These are phyloP conservation scores for Pantala flavescens DNA, from an alignment of 1,140 invertebrate genomes.

Conservation along the genomic window DNA sequence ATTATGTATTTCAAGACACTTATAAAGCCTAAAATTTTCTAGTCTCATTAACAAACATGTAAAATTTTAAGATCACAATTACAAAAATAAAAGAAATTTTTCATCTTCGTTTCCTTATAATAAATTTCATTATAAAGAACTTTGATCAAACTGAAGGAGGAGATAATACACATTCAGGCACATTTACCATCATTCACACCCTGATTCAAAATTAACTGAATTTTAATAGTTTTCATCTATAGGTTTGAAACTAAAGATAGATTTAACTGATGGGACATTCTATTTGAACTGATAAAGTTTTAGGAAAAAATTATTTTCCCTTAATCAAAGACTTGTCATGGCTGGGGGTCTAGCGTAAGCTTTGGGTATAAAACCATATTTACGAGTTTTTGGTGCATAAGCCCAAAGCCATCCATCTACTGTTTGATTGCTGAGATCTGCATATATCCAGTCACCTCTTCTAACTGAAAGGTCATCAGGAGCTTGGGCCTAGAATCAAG, in stretches of 20 bases:
- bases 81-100: too few relatives aligned
- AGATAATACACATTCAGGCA: too few relatives aligned
- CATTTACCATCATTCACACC: too few relatives aligned
- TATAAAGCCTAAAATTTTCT: too few relatives aligned
- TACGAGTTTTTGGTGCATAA: slow-evolving; percentile 80
- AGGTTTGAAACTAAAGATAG: not conserved
- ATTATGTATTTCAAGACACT: too few relatives aligned
- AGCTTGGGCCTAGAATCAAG: slow-evolving; percentile 59
- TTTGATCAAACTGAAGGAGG: too few relatives aligned
- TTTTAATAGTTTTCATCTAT: too few relatives aligned
- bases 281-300: not conserved
- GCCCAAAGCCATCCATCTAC: slow-evolving; percentile 93
- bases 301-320: not conserved
- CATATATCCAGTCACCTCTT: slow-evolving; percentile 88
- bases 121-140: too few relatives aligned
- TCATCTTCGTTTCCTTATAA: too few relatives aligned
- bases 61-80: too few relatives aligned
- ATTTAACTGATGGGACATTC: not conserved
- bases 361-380: slow-evolving; percentile 92
- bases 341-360: slow-evolving; percentile 86
- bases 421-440: slow-evolving; percentile 83
- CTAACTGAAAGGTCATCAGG: slow-evolving; percentile 82
- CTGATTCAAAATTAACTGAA: too few relatives aligned
- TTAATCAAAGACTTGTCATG: slow-evolving; percentile 67
- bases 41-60: too few relatives aligned